Evolutionary conservation across 2,113 vertebrate species (phyloP).

Genomic region (Spea multiplicata): DNA sequence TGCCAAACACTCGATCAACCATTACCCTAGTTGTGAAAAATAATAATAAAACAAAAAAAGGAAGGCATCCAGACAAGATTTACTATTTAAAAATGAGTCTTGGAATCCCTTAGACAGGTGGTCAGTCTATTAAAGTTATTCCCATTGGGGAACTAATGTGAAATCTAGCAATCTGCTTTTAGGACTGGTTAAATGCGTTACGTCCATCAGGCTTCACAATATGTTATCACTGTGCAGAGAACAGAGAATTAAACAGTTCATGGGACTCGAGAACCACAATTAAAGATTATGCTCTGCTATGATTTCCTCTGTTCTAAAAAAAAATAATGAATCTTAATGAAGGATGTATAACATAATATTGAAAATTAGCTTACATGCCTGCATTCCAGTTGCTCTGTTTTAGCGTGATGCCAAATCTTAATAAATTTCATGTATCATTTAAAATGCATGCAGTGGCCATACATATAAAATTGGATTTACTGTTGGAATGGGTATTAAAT

Average conservation of each 20-base stretch:
- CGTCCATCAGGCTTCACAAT: slow-evolving; percentile 6
- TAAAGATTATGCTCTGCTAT: neutral
- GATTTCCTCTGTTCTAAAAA: slow-evolving; percentile 8
- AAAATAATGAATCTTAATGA: slow-evolving; percentile 27
- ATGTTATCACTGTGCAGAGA: slow-evolving; percentile 27
- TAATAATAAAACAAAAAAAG: neutral
- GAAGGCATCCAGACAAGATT: slow-evolving; percentile 47
- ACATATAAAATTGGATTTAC: slow-evolving; percentile 19
- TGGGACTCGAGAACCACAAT: slow-evolving; percentile 26
- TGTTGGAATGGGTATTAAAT: slow-evolving; percentile 10
- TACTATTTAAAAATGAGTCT: slow-evolving; percentile 52
- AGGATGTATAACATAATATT: neutral
- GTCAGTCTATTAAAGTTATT: slow-evolving; percentile 53
- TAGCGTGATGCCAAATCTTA: slow-evolving; percentile 7
- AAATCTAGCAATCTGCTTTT: slow-evolving; percentile 58
- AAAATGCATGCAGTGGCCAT: neutral
- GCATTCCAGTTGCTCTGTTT: neutral
- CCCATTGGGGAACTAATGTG: slow-evolving; percentile 50
- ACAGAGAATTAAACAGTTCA: slow-evolving; percentile 22
- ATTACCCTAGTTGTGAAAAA: slow-evolving; percentile 35
- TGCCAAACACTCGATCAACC: slow-evolving; percentile 32
- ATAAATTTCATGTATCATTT: slow-evolving; percentile 9
- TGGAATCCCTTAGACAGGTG: slow-evolving; percentile 55
- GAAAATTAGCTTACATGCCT: neutral
- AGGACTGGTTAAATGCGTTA: slow-evolving; percentile 49